These are phyloP conservation scores for Anabacerthia variegaticeps DNA, from an alignment of 2,797 vertebrate species.

Conservation along the genomic window DNA sequence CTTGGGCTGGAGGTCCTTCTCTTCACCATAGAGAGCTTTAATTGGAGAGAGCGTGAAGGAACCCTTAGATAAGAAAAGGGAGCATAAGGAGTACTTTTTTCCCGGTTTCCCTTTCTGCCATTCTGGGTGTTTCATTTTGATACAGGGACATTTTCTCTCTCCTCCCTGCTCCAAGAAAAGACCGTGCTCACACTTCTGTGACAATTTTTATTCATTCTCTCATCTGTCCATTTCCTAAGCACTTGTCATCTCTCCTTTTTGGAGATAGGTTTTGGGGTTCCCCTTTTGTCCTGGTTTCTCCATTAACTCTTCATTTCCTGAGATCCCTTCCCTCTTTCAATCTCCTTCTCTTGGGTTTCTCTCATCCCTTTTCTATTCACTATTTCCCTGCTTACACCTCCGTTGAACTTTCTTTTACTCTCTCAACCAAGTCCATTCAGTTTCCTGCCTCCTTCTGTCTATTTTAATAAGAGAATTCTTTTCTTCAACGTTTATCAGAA, in stretches of 20 bases:
- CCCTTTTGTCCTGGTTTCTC: not conserved
- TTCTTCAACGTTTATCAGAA: slow-evolving; percentile 41
- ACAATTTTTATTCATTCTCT: not conserved
- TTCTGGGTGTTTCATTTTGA: not conserved
- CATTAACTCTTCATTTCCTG: slow-evolving; percentile 19
- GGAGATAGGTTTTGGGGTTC: not conserved
- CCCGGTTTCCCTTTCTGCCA: not conserved
- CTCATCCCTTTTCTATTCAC: not conserved
- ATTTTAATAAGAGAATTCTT: slow-evolving; percentile 42
- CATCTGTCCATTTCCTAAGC: not conserved
- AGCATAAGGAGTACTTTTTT: not conserved
- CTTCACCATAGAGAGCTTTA: not conserved
- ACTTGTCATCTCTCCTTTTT: not conserved
- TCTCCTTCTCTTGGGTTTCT: not conserved
- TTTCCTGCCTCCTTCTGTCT: not conserved
- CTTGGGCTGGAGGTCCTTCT: not conserved
- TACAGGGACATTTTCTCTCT: not conserved
- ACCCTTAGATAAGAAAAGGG: not conserved
- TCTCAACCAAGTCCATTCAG: not conserved
- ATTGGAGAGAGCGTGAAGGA: not conserved
- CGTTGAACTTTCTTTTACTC: slow-evolving; percentile 43
- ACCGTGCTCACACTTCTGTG: not conserved
- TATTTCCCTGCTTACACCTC: slow-evolving; percentile 6
- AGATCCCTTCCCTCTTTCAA: not conserved
- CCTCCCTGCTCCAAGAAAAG: not conserved